Evolutionary conservation across 2,888 invertebrate genomes (phyloP).

Genomic region (Caenorhabditis zanzibari): DNA sequence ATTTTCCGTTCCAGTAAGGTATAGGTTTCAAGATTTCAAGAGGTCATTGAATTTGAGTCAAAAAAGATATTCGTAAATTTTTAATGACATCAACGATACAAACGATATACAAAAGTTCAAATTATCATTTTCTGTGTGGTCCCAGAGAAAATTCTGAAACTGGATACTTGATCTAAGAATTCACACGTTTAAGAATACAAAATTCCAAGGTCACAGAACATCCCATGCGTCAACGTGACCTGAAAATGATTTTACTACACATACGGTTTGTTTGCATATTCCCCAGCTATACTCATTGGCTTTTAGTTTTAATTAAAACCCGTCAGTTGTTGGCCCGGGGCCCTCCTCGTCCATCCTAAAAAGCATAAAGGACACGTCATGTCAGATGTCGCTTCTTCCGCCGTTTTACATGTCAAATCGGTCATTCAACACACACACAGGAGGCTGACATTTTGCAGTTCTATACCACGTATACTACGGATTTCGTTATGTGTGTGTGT

Average conservation of each 20-base stretch:
- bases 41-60: not conserved
- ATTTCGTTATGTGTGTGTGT: not conserved
- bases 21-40: not conserved
- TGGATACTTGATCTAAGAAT: slow-evolving; percentile 24
- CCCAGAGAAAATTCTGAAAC: not conserved
- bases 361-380: slow-evolving; percentile 44
- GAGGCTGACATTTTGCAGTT: slow-evolving; percentile 28
- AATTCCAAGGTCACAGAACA: not conserved
- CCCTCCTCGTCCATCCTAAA: not conserved
- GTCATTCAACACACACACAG: slow-evolving; percentile 29
- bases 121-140: not conserved
- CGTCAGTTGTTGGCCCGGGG: not conserved
- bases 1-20: not conserved
- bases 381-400: slow-evolving; percentile 11
- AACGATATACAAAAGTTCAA: not conserved
- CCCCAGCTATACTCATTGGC: not conserved
- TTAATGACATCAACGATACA: not conserved
- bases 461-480: slow-evolving; percentile 7
- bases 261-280: slow-evolving; percentile 32
- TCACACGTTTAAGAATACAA: not conserved
- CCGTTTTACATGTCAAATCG: slow-evolving; percentile 49
- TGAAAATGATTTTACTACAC: not conserved
- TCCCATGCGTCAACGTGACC: not conserved
- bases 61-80: too few species aligned
- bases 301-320: slow-evolving; percentile 39